phyloP scores from a whole-genome alignment of 2,113 vertebrate species.

The Coptodon rendalli region DNA sequence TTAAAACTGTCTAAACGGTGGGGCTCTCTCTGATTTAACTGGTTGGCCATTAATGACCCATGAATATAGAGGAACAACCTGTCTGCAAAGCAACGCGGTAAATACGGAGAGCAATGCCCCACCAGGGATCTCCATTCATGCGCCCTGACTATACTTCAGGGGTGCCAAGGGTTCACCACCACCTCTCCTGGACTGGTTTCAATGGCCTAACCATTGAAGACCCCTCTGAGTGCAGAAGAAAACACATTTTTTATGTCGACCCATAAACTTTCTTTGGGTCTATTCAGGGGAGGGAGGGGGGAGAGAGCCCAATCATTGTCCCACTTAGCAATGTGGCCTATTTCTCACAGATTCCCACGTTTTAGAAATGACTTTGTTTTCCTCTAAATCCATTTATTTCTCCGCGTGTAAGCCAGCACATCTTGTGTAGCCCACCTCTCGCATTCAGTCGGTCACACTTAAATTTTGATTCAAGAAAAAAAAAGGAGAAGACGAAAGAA shows the following conservation, averaged over 20 bases:
- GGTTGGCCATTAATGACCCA: slow-evolving; percentile 83
- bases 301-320: slow-evolving; percentile 51
- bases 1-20: slow-evolving; percentile 71
- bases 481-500: background rate
- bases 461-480: background rate
- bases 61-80: slow-evolving; percentile 82
- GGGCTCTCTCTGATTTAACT: slow-evolving; percentile 80
- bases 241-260: slow-evolving; percentile 74
- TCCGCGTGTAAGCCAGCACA: slow-evolving; percentile 7
- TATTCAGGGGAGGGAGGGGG: slow-evolving; percentile 16
- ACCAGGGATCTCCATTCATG: slow-evolving; percentile 79
- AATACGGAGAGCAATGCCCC: slow-evolving; percentile 77
- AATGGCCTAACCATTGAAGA: slow-evolving; percentile 75
- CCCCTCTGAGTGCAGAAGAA: slow-evolving; percentile 62
- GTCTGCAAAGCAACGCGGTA: slow-evolving; percentile 76
- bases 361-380: slow-evolving; percentile 36
- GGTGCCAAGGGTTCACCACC: slow-evolving; percentile 83
- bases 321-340: slow-evolving; percentile 48
- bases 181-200: slow-evolving; percentile 69
- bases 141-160: slow-evolving; percentile 72
- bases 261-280: slow-evolving; percentile 66
- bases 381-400: slow-evolving; percentile 34
- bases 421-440: slow-evolving; percentile 5
- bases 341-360: slow-evolving; percentile 65
- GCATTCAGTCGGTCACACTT: slow-evolving; percentile 44